Evolutionary conservation across 2,113 vertebrate species (phyloP).

Genomic region (Anguilla rostrata): DNA sequence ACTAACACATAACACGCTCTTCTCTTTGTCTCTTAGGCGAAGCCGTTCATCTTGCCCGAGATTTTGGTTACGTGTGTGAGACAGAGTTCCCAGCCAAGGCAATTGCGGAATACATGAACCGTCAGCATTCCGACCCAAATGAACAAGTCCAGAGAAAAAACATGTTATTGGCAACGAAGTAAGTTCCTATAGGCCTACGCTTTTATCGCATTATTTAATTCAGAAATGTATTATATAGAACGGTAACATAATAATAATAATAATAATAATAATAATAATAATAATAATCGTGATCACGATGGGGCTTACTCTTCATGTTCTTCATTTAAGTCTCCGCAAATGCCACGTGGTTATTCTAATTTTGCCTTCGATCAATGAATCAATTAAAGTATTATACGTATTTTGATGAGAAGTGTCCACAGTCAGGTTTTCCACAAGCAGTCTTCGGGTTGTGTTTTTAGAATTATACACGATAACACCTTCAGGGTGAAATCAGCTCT

Average conservation of each 20-base stretch:
- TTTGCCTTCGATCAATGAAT: background rate
- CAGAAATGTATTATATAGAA: no score
- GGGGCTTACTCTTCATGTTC: background rate
- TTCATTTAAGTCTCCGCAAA: background rate
- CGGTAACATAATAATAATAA: background rate
- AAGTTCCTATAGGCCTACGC: conserved; percentile 65
- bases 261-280: no score
- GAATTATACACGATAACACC: background rate
- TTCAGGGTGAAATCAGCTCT: no score
- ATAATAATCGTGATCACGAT: background rate
- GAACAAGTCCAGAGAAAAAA: conserved; percentile 99
- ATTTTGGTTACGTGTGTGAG: conserved; percentile 99
- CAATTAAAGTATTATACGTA: background rate
- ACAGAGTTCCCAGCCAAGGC: conserved; percentile 99
- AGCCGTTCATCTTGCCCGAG: conserved; percentile 98
- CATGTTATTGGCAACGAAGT: conserved; percentile 99
- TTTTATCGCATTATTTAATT: conserved; percentile 42
- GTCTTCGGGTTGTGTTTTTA: background rate
- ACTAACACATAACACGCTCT: conserved; percentile 54
- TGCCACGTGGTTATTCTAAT: background rate
- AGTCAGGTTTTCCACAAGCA: conserved; percentile 17
- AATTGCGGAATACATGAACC: conserved; percentile 99
- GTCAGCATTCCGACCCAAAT: conserved; percentile 99
- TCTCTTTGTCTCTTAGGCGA: conserved; percentile 76
- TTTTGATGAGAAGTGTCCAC: conserved; percentile 19